Conservation (phyloP, 2,888 invertebrate species). For the Papilio demoleus region DNA sequence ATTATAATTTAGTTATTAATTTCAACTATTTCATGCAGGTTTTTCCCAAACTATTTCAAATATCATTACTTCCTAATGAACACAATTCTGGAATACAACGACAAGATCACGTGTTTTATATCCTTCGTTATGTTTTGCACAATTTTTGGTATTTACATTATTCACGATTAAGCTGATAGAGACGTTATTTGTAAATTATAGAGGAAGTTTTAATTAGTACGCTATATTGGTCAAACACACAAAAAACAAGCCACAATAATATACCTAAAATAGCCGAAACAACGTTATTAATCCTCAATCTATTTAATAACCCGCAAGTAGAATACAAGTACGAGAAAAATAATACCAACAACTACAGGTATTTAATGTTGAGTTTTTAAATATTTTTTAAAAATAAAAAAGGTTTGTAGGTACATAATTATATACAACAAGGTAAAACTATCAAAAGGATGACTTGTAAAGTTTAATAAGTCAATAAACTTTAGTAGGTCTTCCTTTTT, state of each 20-base stretch:
- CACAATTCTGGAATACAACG: neutral
- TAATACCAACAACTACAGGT: too few species aligned
- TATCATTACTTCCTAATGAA: neutral
- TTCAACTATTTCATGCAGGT: neutral
- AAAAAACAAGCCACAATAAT: neutral
- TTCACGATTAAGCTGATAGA: neutral
- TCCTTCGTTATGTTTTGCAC: neutral
- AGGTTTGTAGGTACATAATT: too few species aligned
- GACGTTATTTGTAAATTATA: neutral
- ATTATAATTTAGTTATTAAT: neutral
- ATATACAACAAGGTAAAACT: neutral
- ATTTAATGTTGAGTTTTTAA: too few species aligned
- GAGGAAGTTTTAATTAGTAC: neutral
- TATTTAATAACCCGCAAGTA: too few species aligned
- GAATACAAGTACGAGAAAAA: too few species aligned
- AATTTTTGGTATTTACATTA: neutral
- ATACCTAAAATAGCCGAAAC: neutral
- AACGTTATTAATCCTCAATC: too few species aligned
- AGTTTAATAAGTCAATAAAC: constrained; percentile 9
- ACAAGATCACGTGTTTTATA: neutral
- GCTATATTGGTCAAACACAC: neutral
- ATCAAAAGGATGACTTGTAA: neutral
- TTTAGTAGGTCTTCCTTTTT: constrained; percentile 9
- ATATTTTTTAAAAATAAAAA: too few species aligned
- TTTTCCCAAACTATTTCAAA: neutral